Percentiles rank a stretch among this genome's conserved stretches.
phyloP scores from a whole-genome alignment of 2,888 invertebrate species.

The Listrodromus nycthemerus region DNA sequence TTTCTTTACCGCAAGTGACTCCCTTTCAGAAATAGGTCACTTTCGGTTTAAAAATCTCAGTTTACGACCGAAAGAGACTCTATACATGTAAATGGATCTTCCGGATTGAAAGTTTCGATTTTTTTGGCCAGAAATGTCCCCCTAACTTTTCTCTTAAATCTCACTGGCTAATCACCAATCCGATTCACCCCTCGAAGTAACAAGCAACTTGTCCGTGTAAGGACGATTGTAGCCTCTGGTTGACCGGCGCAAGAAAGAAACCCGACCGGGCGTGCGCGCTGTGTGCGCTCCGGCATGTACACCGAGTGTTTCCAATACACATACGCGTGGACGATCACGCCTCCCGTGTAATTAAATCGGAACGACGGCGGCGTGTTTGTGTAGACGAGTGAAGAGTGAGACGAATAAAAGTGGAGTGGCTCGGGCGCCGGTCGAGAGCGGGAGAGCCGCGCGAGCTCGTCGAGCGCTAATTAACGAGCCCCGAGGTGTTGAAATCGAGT shows the following conservation, averaged over 20 bases:
- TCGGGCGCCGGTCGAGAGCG: constrained; percentile 6
- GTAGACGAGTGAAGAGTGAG: constrained; percentile 39
- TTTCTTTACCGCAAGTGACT: no score
- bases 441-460: background rate
- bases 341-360: constrained; percentile 63
- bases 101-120: no score
- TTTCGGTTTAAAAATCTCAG: no score
- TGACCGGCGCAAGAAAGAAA: background rate
- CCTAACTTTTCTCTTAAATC: no score
- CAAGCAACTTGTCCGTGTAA: constrained; percentile 37
- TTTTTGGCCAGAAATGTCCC: no score
- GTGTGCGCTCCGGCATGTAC: background rate
- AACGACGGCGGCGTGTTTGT: constrained; percentile 37
- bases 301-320: background rate
- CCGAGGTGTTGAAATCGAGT: constrained; percentile 81
- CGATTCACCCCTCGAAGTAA: no score
- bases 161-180: no score
- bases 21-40: no score
- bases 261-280: background rate
- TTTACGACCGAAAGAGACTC: no score
- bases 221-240: constrained; percentile 63
- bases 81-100: no score
- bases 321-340: constrained; percentile 46
- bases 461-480: constrained; percentile 80
- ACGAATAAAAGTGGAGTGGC: constrained; percentile 57